These are phyloP conservation scores for Ceramica pisi DNA, from an alignment of 2,888 invertebrate species.

Conservation along the genomic window DNA sequence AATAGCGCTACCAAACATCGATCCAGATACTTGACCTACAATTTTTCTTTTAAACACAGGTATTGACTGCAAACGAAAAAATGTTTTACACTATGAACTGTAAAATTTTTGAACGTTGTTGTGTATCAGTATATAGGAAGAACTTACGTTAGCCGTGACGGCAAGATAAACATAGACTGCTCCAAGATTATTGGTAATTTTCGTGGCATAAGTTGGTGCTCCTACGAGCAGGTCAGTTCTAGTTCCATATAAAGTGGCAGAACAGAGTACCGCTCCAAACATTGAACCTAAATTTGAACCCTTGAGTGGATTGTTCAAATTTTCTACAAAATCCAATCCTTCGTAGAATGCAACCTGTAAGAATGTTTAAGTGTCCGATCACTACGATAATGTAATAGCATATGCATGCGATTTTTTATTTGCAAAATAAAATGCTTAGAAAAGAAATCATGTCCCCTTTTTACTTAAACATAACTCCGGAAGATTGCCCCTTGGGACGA, in stretches of 20 bases:
- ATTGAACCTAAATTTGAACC: conserved; percentile 85
- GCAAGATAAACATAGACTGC: conserved; percentile 88
- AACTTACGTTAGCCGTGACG: conserved; percentile 30
- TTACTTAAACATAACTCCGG: too few species aligned
- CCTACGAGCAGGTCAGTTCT: conserved; percentile 91
- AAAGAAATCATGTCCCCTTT: too few species aligned
- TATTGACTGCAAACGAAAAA: conserved; percentile 33
- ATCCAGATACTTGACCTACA: conserved; percentile 37
- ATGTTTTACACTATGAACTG: not conserved
- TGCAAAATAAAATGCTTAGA: too few species aligned
- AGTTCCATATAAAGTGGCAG: conserved; percentile 78
- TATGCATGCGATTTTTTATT: too few species aligned
- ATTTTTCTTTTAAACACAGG: conserved; percentile 48
- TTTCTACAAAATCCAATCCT: not conserved
- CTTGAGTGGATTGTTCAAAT: not conserved
- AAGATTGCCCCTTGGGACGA: too few species aligned
- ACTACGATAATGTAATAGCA: too few species aligned
- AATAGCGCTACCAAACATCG: conserved; percentile 70
- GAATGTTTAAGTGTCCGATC: not conserved
- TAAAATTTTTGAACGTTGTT: not conserved
- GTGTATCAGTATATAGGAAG: not conserved
- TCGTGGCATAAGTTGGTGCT: conserved; percentile 86
- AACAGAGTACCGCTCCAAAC: conserved; percentile 90
- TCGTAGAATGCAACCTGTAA: conserved; percentile 9
- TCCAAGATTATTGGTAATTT: conserved; percentile 85